Conservation (phyloP, 1,140 invertebrate genomes). For the Dendrolimus punctatus region DNA sequence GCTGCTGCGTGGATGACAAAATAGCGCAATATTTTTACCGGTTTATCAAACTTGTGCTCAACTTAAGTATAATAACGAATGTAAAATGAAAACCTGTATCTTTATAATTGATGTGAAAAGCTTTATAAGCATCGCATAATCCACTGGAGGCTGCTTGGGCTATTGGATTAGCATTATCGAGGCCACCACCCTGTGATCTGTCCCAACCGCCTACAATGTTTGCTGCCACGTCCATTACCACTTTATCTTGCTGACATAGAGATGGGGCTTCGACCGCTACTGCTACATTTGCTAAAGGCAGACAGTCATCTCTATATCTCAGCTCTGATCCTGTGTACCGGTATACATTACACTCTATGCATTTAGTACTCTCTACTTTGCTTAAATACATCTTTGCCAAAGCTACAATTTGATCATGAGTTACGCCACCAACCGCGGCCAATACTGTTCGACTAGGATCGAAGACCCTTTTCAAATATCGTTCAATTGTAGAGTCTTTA, state of each 20-base stretch:
- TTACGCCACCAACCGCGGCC: constrained; percentile 90
- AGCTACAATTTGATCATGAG: constrained; percentile 31
- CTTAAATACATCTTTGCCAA: constrained; percentile 23
- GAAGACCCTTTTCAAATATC: constrained; percentile 88
- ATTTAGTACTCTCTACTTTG: constrained; percentile 17
- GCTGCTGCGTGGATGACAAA: no score
- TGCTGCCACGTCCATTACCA: constrained; percentile 32
- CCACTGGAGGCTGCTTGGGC: constrained; percentile 36
- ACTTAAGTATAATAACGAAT: no score
- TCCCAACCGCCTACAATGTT: constrained; percentile 44
- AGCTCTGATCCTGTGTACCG: constrained; percentile 74
- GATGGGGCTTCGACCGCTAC: constrained; percentile 80
- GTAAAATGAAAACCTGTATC: constrained; percentile 21
- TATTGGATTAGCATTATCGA: constrained; percentile 31
- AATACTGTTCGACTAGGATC: constrained; percentile 88
- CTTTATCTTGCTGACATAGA: constrained; percentile 23
- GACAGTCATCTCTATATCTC: constrained; percentile 76
- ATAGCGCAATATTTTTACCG: no score
- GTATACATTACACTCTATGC: constrained; percentile 12
- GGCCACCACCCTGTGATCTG: constrained; percentile 36
- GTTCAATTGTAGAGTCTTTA: constrained; percentile 76
- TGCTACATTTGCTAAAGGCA: constrained; percentile 80
- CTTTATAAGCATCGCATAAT: constrained; percentile 51
- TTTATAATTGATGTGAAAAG: constrained; percentile 52
- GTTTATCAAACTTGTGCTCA: no score